Evolutionary conservation across 1,140 invertebrate species (phyloP).

Genomic region (Lordiphosa collinella): DNA sequence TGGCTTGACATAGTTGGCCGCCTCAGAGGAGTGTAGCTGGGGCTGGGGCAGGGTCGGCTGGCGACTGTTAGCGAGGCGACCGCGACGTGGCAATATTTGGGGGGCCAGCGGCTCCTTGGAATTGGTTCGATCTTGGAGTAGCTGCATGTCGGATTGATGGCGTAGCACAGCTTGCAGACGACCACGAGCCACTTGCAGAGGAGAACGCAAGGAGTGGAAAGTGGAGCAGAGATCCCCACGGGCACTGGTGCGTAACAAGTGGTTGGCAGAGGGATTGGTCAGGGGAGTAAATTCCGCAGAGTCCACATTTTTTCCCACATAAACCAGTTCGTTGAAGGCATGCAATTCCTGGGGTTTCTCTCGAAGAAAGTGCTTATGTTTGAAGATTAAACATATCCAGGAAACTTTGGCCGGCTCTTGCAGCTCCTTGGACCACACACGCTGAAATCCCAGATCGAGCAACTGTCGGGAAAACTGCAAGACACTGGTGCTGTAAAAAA

Average conservation of each 20-base stretch:
- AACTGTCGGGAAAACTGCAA: constrained; percentile 23
- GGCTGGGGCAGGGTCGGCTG: background rate
- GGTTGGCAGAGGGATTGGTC: background rate
- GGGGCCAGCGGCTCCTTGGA: background rate
- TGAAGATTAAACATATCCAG: constrained; percentile 5
- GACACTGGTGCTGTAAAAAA: constrained; percentile 27
- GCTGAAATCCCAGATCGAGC: constrained; percentile 15
- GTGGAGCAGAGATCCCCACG: constrained; percentile 10
- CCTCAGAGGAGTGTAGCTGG: background rate
- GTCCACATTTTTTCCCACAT: too few species aligned
- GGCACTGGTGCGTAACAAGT: background rate
- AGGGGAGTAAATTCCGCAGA: background rate
- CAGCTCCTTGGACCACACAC: background rate
- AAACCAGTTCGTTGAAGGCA: too few species aligned
- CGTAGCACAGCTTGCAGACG: constrained; percentile 21
- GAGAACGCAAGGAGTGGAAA: background rate
- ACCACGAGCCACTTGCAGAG: constrained; percentile 30
- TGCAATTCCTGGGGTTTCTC: background rate
- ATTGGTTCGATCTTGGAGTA: constrained; percentile 9
- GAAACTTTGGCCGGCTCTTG: background rate
- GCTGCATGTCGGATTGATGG: constrained; percentile 13
- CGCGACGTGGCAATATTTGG: constrained; percentile 19
- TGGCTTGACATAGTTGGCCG: constrained; percentile 28
- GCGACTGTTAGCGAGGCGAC: background rate
- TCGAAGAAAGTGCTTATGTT: constrained; percentile 16